A percentile compares a stretch with the other conserved stretches of the same genome.
Conservation (phyloP, 2,797 vertebrate species). For the Pyrrhura leucotis region DNA sequence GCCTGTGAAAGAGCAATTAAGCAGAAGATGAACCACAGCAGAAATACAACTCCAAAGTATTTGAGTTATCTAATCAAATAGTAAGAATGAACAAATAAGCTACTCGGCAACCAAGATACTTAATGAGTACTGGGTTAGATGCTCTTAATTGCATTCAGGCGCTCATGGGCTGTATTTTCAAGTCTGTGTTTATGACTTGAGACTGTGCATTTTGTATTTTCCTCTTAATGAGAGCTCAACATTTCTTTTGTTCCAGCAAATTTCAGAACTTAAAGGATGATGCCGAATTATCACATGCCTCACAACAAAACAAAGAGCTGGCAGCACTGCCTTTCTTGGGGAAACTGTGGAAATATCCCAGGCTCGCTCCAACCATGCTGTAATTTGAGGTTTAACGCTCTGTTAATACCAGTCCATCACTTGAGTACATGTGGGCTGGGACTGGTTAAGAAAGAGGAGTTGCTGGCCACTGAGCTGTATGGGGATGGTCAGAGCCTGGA, state of each 20-base stretch:
- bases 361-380: neutral
- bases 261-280: conserved; percentile 5
- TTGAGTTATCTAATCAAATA: conserved; percentile 10
- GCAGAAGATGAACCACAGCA: neutral
- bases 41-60: neutral
- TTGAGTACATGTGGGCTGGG: neutral
- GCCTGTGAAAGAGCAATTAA: neutral
- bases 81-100: neutral
- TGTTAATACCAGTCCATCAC: neutral
- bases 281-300: conserved; percentile 39
- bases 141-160: neutral
- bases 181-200: neutral
- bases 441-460: neutral
- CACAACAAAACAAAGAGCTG: conserved; percentile 28
- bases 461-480: rapidly evolving
- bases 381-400: neutral
- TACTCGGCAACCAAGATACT: neutral
- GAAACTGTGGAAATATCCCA: conserved; percentile 3
- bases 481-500: neutral
- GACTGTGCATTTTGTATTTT: conserved; percentile 4
- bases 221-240: conserved; percentile 18
- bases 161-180: neutral
- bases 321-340: neutral
- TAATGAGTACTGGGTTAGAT: conserved; percentile 1
- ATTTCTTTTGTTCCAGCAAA: conserved; percentile 44